Evolutionary conservation across 1,140 invertebrate genomes (phyloP).

Genomic region (Platyscapa corneri): DNA sequence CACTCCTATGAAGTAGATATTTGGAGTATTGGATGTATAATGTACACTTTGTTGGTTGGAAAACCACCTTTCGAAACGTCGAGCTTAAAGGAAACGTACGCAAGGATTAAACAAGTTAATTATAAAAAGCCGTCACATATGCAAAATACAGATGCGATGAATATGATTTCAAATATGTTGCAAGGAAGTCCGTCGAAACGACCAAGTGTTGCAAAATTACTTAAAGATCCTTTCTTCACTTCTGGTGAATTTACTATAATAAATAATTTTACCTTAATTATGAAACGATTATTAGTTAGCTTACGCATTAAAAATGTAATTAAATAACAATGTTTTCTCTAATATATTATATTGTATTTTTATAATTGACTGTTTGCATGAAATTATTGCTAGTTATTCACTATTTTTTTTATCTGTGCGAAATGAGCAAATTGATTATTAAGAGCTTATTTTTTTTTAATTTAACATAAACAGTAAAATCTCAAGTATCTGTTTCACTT

Average conservation of each 20-base stretch:
- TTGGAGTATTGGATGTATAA: slow-evolving; percentile 97
- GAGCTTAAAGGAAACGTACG: slow-evolving; percentile 91
- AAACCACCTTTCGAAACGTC: slow-evolving; percentile 97
- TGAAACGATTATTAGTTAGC: neutral
- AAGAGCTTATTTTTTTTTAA: no score
- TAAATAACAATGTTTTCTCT: slow-evolving; percentile 4
- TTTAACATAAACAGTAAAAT: no score
- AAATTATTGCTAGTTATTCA: no score
- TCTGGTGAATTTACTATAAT: slow-evolving; percentile 61
- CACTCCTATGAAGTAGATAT: slow-evolving; percentile 98
- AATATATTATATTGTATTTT: no score
- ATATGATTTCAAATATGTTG: slow-evolving; percentile 89
- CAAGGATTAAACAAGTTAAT: slow-evolving; percentile 93
- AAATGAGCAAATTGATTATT: neutral
- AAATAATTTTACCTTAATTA: slow-evolving; percentile 32
- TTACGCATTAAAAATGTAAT: neutral
- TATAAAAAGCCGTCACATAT: slow-evolving; percentile 88
- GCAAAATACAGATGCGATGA: slow-evolving; percentile 79
- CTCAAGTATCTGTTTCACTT: neutral
- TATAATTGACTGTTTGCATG: no score
- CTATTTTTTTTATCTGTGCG: no score
- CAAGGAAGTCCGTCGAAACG: slow-evolving; percentile 87
- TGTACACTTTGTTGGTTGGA: slow-evolving; percentile 95
- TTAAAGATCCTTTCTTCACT: slow-evolving; percentile 84
- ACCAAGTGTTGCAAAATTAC: slow-evolving; percentile 84